Evolutionary conservation across 1,140 invertebrate species (phyloP).

Genomic region (Eumeta japonica): DNA sequence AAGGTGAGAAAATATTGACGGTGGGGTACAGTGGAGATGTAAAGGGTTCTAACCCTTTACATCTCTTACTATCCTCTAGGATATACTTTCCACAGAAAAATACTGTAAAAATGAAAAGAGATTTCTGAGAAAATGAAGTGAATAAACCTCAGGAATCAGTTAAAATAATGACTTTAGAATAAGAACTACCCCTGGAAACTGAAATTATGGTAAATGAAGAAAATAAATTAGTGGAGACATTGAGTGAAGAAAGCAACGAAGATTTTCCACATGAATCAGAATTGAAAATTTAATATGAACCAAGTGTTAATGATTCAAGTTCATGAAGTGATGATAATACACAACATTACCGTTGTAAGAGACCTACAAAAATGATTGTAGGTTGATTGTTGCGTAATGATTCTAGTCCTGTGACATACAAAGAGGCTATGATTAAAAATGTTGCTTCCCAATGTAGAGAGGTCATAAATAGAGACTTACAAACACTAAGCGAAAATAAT

Average conservation of each 20-base stretch:
- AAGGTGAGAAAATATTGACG: slow-evolving; percentile 27
- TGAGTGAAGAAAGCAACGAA: too few relatives aligned
- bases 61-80: too few relatives aligned
- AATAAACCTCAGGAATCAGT: background rate
- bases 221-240: too few relatives aligned
- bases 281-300: too few relatives aligned
- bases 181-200: background rate
- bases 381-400: slow-evolving; percentile 11
- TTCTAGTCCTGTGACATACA: slow-evolving; percentile 18
- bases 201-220: too few relatives aligned
- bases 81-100: slow-evolving; percentile 18
- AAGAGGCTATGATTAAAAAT: slow-evolving; percentile 17
- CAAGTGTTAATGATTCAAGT: too few relatives aligned
- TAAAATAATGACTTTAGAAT: background rate
- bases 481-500: slow-evolving; percentile 23
- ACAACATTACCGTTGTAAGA: too few relatives aligned
- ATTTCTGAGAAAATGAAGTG: slow-evolving; percentile 12
- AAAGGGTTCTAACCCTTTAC: slow-evolving; percentile 34
- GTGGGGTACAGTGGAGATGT: slow-evolving; percentile 32
- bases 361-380: slow-evolving; percentile 13
- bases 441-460: slow-evolving; percentile 19
- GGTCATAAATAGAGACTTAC: slow-evolving; percentile 22
- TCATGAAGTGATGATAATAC: too few relatives aligned
- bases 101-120: slow-evolving; percentile 16
- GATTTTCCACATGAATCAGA: too few relatives aligned